phyloP scores from a whole-genome alignment of 2,113 vertebrate species.

The Candoia aspera region DNA sequence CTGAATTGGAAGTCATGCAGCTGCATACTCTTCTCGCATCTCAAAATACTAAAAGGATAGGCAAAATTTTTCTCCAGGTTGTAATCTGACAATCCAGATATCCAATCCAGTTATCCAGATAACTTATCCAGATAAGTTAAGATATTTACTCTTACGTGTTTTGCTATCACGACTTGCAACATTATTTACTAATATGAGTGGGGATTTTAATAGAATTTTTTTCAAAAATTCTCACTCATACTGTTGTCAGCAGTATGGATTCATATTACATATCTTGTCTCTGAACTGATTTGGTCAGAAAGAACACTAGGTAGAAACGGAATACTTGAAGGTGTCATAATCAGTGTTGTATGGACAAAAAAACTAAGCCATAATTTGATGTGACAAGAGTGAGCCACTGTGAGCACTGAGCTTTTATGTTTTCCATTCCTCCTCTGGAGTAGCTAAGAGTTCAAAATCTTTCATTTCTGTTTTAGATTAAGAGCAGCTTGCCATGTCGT shows the following conservation, averaged over 20 bases:
- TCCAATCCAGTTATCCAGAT: background rate
- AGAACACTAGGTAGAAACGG: background rate
- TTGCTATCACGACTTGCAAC: slow-evolving; percentile 8
- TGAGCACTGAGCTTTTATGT: background rate
- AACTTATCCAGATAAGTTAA: background rate
- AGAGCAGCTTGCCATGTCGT: background rate
- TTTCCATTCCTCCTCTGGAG: background rate
- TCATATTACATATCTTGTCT: background rate
- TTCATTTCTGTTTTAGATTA: background rate
- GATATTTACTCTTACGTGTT: background rate
- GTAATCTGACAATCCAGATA: background rate
- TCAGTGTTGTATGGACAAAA: background rate
- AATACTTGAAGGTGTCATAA: background rate
- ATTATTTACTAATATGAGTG: background rate
- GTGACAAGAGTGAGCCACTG: background rate
- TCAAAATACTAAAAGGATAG: background rate
- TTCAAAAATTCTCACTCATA: background rate
- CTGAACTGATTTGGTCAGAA: background rate
- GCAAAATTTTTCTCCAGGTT: background rate
- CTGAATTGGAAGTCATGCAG: background rate
- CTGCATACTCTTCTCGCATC: background rate
- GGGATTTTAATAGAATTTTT: background rate
- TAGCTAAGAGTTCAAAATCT: background rate
- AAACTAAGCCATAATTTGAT: background rate
- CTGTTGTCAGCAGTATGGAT: background rate